These are phyloP conservation scores for Spheniscus humboldti DNA, from an alignment of 2,797 vertebrate species.

Conservation along the genomic window DNA sequence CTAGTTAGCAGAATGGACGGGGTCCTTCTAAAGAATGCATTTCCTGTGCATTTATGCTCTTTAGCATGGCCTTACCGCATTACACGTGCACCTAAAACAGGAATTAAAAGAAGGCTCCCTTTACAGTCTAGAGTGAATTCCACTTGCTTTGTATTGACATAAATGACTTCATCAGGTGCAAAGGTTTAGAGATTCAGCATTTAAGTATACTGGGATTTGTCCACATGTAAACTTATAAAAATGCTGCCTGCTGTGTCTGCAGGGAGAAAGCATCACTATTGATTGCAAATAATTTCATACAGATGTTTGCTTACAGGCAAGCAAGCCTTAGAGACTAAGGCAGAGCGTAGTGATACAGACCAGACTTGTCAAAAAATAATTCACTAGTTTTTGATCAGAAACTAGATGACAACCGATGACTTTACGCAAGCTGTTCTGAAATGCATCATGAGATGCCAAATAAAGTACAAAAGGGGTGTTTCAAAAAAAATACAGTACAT, in stretches of 20 bases:
- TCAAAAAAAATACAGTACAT: background rate
- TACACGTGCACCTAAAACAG: background rate
- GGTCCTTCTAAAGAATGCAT: background rate
- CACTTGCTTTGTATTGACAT: rapidly evolving
- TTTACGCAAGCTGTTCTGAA: constrained; percentile 5
- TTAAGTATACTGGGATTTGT: background rate
- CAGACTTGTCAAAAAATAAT: background rate
- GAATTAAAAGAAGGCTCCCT: background rate
- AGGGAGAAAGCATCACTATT: background rate
- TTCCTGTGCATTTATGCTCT: background rate
- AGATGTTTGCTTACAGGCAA: constrained; percentile 3
- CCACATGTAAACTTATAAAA: background rate
- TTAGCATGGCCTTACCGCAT: background rate
- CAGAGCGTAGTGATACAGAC: background rate
- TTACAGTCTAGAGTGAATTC: background rate
- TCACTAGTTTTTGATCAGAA: background rate
- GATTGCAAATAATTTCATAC: background rate
- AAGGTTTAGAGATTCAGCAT: background rate
- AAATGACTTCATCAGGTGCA: background rate
- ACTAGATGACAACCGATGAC: background rate
- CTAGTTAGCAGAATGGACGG: background rate
- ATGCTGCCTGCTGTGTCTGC: background rate
- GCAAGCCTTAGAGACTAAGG: background rate
- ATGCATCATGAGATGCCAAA: background rate
- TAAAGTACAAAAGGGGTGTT: background rate